A percentile compares a stretch with the other conserved stretches of the same genome.
These are phyloP conservation scores for Bovichtus variegatus DNA, from an alignment of 2,797 vertebrate species.

Conservation along the genomic window DNA sequence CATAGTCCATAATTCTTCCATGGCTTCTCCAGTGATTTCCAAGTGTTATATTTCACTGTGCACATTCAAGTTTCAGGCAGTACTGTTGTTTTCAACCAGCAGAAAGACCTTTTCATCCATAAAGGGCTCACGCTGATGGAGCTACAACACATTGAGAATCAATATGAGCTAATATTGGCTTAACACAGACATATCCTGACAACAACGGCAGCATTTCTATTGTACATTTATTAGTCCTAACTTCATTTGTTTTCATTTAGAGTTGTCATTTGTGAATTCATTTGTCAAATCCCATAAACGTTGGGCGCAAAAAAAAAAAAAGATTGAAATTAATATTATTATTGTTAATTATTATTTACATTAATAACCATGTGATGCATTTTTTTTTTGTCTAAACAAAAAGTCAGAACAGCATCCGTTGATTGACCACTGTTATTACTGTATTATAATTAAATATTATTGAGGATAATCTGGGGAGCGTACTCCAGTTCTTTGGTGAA, in stretches of 20 bases:
- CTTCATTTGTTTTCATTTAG: no score
- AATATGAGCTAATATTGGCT: neutral
- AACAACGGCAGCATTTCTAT: no score
- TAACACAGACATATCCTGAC: no score
- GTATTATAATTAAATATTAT: neutral
- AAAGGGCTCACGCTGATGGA: neutral
- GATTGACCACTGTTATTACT: neutral
- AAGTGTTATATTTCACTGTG: neutral
- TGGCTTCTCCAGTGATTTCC: neutral
- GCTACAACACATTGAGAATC: neutral
- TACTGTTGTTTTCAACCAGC: neutral
- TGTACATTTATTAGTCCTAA: neutral
- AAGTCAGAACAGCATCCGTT: no score
- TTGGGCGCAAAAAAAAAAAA: neutral
- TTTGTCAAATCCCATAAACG: neutral
- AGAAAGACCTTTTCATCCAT: neutral
- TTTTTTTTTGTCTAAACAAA: neutral
- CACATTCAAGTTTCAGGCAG: neutral
- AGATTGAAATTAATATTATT: neutral
- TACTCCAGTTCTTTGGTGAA: neutral
- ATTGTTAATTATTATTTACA: neutral
- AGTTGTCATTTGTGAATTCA: no score
- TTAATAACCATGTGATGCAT: neutral
- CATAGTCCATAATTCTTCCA: neutral
- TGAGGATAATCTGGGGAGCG: neutral